Evolutionary conservation across 2,888 invertebrate genomes (phyloP).

Genomic region (Masnerella sp.): DNA sequence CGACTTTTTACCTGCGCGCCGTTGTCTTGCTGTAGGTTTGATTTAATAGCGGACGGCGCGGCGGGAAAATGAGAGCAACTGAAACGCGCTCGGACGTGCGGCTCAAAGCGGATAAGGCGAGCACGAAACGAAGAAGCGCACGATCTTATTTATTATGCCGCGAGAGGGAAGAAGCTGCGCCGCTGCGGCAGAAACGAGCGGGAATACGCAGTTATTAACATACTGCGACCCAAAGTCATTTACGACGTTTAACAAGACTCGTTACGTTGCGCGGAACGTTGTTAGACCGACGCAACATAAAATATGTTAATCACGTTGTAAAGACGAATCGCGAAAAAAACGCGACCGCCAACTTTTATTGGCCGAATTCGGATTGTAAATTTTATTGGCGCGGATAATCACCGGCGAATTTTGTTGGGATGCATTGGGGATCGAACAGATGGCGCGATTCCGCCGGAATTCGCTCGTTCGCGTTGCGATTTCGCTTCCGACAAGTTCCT

Average conservation of each 20-base stretch:
- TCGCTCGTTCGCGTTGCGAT: too few species aligned
- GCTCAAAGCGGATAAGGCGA: conserved; percentile 59
- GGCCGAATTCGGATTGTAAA: conserved; percentile 34
- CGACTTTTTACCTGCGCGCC: conserved; percentile 58
- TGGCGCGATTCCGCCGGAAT: too few species aligned
- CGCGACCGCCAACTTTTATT: conserved; percentile 22
- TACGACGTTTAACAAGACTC: conserved; percentile 57
- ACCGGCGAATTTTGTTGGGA: conserved; percentile 23
- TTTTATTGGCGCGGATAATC: conserved; percentile 28
- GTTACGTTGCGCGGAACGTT: conserved; percentile 47
- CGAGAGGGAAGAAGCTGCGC: conserved; percentile 48
- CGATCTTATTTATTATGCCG: conserved; percentile 68
- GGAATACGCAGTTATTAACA: conserved; percentile 58
- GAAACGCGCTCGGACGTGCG: conserved; percentile 63
- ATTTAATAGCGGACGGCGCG: conserved; percentile 65
- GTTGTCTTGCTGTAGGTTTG: conserved; percentile 63
- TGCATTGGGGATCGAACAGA: too few species aligned
- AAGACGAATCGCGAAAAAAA: conserved; percentile 44
- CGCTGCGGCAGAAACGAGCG: conserved; percentile 37
- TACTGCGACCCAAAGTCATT: conserved; percentile 52
- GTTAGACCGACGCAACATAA: conserved; percentile 48
- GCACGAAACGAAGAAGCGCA: conserved; percentile 60
- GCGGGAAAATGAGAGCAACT: conserved; percentile 68
- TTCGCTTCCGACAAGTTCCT: too few species aligned
- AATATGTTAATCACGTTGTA: conserved; percentile 53